Conservation (phyloP, 2,888 invertebrate genomes). For the Pseudeuparius sepicola region DNA sequence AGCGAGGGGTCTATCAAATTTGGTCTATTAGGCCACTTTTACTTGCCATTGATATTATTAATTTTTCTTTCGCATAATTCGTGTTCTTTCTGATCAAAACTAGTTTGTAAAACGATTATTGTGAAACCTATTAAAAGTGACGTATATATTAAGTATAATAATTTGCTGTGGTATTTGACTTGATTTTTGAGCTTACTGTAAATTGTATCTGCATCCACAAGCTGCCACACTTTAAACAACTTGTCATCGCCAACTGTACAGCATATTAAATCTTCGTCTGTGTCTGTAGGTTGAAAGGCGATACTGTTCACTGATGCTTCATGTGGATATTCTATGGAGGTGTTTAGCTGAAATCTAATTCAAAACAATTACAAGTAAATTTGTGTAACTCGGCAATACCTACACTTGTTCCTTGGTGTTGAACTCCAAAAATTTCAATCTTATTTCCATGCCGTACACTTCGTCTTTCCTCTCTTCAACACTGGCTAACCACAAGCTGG, state of each 20-base stretch:
- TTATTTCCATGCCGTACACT: conserved; percentile 45
- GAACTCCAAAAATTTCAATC: conserved; percentile 69
- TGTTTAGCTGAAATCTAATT: conserved; percentile 57
- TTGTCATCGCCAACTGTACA: conserved; percentile 59
- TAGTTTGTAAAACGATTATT: too few relatives aligned
- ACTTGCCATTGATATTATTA: too few relatives aligned
- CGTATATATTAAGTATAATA: too few relatives aligned
- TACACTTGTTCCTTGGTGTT: conserved; percentile 50
- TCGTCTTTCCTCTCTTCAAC: conserved; percentile 53
- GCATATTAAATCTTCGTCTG: conserved; percentile 41
- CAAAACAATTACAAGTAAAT: not conserved
- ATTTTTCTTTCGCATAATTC: too few relatives aligned
- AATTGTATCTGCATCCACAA: conserved; percentile 46
- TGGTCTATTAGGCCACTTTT: too few relatives aligned
- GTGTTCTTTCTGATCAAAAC: too few relatives aligned
- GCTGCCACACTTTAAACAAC: conserved; percentile 61
- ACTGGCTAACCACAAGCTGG: conserved; percentile 66
- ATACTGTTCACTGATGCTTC: conserved; percentile 49
- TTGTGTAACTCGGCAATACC: conserved; percentile 25
- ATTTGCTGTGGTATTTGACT: too few relatives aligned
- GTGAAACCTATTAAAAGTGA: too few relatives aligned
- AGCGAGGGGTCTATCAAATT: too few relatives aligned
- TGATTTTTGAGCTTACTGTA: conserved; percentile 46
- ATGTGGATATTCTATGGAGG: conserved; percentile 64
- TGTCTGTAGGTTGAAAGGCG: conserved; percentile 46